A percentile compares a stretch with the other conserved stretches of the same genome.
Conservation (phyloP, 2,888 invertebrate species). For the Neria commutata region DNA sequence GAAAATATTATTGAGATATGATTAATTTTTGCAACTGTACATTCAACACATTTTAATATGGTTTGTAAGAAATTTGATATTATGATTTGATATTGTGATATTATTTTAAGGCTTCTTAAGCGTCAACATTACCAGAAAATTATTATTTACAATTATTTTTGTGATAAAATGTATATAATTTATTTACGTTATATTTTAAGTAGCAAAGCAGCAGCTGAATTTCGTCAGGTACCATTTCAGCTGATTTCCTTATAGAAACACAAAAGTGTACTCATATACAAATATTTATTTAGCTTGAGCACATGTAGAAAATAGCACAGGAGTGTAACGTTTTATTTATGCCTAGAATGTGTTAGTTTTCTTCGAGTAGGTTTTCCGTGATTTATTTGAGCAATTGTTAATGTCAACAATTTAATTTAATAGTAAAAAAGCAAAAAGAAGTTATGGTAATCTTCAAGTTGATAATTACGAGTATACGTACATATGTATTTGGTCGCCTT, state of each 20-base stretch:
- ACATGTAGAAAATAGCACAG: constrained; percentile 30
- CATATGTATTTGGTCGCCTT: not conserved
- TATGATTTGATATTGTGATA: too few relatives aligned
- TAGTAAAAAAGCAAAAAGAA: too few relatives aligned
- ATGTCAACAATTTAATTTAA: not conserved
- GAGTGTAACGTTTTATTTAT: not conserved
- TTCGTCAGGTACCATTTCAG: too few relatives aligned
- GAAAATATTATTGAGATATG: too few relatives aligned
- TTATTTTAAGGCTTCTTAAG: too few relatives aligned
- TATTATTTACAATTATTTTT: not conserved
- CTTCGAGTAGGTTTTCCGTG: not conserved
- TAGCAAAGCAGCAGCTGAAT: too few relatives aligned
- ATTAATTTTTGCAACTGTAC: too few relatives aligned
- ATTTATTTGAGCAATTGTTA: not conserved
- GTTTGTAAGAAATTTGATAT: too few relatives aligned
- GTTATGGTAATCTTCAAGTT: not conserved
- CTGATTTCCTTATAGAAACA: not conserved
- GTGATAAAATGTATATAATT: constrained; percentile 4
- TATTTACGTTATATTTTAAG: not conserved
- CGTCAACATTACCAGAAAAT: too few relatives aligned
- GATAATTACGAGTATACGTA: not conserved
- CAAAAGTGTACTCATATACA: not conserved
- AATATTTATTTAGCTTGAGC: constrained; percentile 3
- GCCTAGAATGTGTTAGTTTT: not conserved
- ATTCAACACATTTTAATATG: too few relatives aligned